Evolutionary conservation across 2,113 vertebrate genomes (phyloP).

Genomic region (Dasyurus viverrinus): DNA sequence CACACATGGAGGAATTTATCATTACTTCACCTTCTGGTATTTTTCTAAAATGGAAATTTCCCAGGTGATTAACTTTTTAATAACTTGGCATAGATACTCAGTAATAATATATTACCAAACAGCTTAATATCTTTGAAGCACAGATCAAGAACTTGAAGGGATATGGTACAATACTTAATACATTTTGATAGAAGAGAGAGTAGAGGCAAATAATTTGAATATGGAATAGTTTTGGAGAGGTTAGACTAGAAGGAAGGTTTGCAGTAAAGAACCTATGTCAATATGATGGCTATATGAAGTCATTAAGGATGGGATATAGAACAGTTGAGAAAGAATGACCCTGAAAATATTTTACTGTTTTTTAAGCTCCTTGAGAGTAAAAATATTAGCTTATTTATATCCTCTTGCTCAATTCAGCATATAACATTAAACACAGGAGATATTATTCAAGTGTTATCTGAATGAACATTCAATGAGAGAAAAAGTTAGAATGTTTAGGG

Average conservation of each 20-base stretch:
- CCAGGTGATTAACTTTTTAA: not conserved
- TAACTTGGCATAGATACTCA: not conserved
- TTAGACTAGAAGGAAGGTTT: too few species aligned
- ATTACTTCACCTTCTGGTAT: not conserved
- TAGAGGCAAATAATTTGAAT: not conserved
- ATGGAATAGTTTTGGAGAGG: not conserved
- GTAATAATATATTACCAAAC: not conserved
- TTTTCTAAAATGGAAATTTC: not conserved
- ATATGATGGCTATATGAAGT: not conserved
- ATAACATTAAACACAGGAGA: not conserved
- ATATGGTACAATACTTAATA: not conserved
- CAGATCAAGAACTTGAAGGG: too few species aligned
- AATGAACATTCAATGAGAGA: not conserved
- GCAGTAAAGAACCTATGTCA: not conserved
- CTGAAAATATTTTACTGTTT: not conserved
- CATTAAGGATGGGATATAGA: not conserved
- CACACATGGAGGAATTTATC: not conserved
- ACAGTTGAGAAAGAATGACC: not conserved
- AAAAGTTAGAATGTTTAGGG: not conserved
- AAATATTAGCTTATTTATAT: not conserved
- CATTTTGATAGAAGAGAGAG: not conserved
- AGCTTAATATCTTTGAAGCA: not conserved
- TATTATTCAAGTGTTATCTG: not conserved
- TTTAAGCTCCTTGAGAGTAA: not conserved
- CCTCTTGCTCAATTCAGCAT: not conserved